Conservation (phyloP, 2,888 invertebrate genomes). For the Pristionchus japonicus region DNA sequence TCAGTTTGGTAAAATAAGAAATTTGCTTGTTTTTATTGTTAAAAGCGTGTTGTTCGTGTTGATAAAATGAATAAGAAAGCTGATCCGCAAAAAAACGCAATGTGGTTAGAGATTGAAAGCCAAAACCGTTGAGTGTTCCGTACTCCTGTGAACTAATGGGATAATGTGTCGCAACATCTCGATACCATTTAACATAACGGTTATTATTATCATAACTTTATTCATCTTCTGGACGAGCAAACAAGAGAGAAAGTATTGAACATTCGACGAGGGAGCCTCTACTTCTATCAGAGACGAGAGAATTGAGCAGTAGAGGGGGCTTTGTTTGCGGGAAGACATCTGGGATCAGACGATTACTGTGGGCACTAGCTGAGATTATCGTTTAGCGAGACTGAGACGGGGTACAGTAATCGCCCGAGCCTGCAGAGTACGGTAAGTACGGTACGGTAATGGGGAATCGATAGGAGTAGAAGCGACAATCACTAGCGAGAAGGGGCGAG, state of each 20-base stretch:
- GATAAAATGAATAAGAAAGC: background rate
- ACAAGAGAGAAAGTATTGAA: background rate
- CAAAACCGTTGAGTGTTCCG: too few relatives aligned
- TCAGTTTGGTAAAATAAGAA: constrained; percentile 30
- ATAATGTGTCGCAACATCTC: too few relatives aligned
- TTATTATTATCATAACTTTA: background rate
- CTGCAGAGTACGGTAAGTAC: background rate
- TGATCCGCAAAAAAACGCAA: too few relatives aligned
- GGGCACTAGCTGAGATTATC: background rate
- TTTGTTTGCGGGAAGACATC: too few relatives aligned
- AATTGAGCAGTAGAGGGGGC: background rate
- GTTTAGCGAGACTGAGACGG: background rate
- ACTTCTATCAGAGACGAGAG: background rate
- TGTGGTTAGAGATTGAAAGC: too few relatives aligned
- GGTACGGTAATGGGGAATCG: background rate
- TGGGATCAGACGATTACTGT: background rate
- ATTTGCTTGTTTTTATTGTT: constrained; percentile 31
- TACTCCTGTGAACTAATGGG: too few relatives aligned
- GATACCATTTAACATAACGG: too few relatives aligned
- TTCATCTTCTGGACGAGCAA: background rate
- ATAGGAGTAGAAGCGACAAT: too few relatives aligned
- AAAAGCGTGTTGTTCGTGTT: constrained; percentile 39
- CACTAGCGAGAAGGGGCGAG: background rate
- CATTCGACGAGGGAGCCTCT: background rate
- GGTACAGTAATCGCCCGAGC: background rate